Conservation (phyloP, 2,113 vertebrate species). For the Chelonoidis abingdonii region DNA sequence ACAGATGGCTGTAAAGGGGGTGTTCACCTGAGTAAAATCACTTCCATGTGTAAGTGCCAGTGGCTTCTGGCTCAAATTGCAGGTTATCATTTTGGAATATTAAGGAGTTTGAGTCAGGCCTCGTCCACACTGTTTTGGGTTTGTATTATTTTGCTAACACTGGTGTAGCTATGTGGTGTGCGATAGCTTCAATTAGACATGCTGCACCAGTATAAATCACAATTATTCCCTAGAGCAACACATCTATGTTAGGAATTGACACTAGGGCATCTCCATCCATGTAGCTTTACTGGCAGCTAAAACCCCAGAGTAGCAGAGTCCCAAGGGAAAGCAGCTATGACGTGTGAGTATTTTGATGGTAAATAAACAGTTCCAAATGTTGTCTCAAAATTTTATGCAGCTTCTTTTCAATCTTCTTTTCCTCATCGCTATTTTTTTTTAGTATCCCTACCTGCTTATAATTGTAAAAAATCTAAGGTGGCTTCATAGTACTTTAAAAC, state of each 20-base stretch:
- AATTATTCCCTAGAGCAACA: fast-evolving
- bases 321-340: not conserved
- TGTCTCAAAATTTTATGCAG: not conserved
- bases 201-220: not conserved
- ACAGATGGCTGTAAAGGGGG: not conserved
- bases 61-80: not conserved
- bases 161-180: fast-evolving
- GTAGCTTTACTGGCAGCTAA: not conserved
- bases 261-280: not conserved
- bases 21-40: not conserved
- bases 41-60: not conserved
- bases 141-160: not conserved
- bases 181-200: not conserved
- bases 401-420: not conserved
- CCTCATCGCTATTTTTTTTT: not conserved
- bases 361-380: not conserved
- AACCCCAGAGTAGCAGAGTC: not conserved
- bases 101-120: not conserved
- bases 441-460: not conserved
- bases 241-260: fast-evolving
- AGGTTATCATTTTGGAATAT: fast-evolving
- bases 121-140: not conserved
- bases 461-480: not conserved
- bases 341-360: fast-evolving
- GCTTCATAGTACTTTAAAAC: not conserved